Evolutionary conservation across 2,888 invertebrate species (phyloP), one percentile per base, ranked within the genome.

Genomic region (Andrena dorsata): DNA sequence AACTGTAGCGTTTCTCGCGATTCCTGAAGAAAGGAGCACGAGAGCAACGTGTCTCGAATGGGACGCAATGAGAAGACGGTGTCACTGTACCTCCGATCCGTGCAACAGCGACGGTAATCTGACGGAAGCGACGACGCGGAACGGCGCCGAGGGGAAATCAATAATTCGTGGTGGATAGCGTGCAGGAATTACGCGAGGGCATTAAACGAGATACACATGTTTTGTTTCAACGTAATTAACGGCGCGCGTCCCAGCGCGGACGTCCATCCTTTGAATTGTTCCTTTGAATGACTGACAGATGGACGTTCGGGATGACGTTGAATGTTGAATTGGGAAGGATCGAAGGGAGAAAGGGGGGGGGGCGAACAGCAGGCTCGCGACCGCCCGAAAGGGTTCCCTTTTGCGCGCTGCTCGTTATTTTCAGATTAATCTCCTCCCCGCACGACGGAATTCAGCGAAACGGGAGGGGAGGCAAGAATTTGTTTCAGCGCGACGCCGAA

Each of bases 401-500:
- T 80, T 72, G 61, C 63, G 63, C 23, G 66, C 47, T 72, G 79
- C 84, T 87, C 81, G 83, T 87, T 87, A 87, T 87, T 87, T 86
- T 83, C 81, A 80, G 78, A 87, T 87, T 87, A 86, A 87, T 86
- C 60, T 79, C 63, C 65, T 60, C 61, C 56, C 56, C n/a, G 80
- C 53, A 35, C 61, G 65, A 20, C 20, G 61, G 77, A 82, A 78
- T 82, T 77, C 69, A 66, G 2, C n/a, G 10, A 23, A n/a, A 30
- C 2, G 13, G 16, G 4, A 28, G 58, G 65, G 68, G 78, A 13
- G 23, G 32, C 56, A 61, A 70, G 49, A 76, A 82, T 76, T 72
- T 51, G 79, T 63, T 76, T 68, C 75, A 8, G 26, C 60, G 65
- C 70, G 71, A 83, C 65, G 71, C 5, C 41, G 58, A 26, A 69